Base-by-base conservation (phyloP, 2,797 vertebrate genomes). In the Hypotaenidia okinawae region DNA sequence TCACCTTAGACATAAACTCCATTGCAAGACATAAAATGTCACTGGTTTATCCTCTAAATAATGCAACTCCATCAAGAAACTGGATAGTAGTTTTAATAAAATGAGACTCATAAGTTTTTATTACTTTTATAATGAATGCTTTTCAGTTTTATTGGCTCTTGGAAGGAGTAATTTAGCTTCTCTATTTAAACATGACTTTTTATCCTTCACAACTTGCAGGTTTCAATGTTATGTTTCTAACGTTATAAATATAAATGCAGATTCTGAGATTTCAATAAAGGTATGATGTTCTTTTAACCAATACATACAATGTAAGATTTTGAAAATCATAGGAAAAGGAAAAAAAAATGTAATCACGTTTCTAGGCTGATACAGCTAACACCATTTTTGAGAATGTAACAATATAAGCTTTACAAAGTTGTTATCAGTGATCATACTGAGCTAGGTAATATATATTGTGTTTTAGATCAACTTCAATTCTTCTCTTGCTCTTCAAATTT, bases 71-170 rank as follows among this genome's bases (percentile, higher is more conserved):
- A 96, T 92, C 95, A 97, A 90, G 86, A 97, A 97, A 96, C 87
- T 76, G 93, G 93, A 93, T 79, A 93, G 94, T 96, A 97, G 95
- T 97, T 98, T 98, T 97, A 98, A 98, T 97, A 97, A 98, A 98
- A 97, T 85, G 79, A 84, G 85, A 97, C 94, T 97, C 96, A 62
- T 97, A 97, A 97, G 94, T 95, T 98, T 98, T 98, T 98, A 98
- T 98, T 97, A 96, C 96, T 96, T 97, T 97, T 95, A 97, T 97
- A 98, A 97, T 97, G 96, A 98, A 98, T 95, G 93, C 73, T 96
- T 97, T 97, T 96, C 82, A 87, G 58, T 96, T 98, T 98, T 98
- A 98, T 97, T 97, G 95, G 93, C 95, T 97, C 95, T 97, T 96
- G 66, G 90, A 97, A 95, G 89, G 63, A 97, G 95, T 95, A 97